Evolutionary conservation across 1,140 invertebrate species (phyloP), one percentile per base, ranked within the genome.

Genomic region (Drosophila orosa): DNA sequence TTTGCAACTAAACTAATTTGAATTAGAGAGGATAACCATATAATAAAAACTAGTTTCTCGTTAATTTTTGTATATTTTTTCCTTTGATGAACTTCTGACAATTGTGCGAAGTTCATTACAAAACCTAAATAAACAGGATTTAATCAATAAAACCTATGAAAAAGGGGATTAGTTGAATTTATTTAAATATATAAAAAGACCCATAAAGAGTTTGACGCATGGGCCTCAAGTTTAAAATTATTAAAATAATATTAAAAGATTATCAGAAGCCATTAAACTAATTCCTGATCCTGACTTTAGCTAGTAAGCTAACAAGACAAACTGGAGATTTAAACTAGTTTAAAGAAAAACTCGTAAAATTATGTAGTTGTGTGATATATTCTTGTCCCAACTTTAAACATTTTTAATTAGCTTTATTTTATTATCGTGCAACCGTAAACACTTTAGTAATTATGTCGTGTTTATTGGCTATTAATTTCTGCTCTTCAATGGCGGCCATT

Each of bases 391-490:
- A 22, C 37, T 42, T n/a, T 29, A 35, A 52, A 29, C 19, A 27
- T 22, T 25, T 63, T 68, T 54, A 52, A 68, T 68, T 54, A 35
- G n/a, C 61, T 24, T 17, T 15, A 67, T 66, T 31, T 68, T 29
- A 66, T 42, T 15, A 29, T 1, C n/a, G 29, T 5, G 39, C 12
- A 71, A 33, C 42, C 42, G 48, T 68, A 48, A 71, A 57, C 54
- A 25, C 31, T 31, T 0, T 12, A 65, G 42, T 47, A 52, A 72
- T 37, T 60, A 29, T 27, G 13, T 24, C 19, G 13, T 19, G 56
- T 37, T 73, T 60, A 73, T 73, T 52, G 56, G 68, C 47, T 31
- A 48, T 52, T 71, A 50, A 73, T 60, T 71, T 58, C 13, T 10
- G 17, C 47, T 40, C 44, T 39, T 50, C 5, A 59, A n/a, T 24